Evolutionary conservation across 1,140 invertebrate genomes (phyloP), one percentile per base, ranked within the genome.

Genomic region (Drosophila elegans): DNA sequence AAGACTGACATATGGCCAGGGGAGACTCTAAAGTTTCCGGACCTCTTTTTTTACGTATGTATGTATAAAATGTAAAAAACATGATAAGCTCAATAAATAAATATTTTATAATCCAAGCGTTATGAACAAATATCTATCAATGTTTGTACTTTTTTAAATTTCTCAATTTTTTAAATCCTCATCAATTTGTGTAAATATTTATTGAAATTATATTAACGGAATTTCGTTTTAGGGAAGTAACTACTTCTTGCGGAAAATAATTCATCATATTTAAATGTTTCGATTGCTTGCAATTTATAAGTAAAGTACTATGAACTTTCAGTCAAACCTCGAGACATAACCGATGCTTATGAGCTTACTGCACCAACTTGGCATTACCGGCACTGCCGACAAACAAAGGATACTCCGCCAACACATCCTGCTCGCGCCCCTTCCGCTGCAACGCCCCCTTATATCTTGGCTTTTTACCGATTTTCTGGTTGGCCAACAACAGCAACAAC

Each of bases 301-400:
- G 10, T 27, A 7, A 27, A 13, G 16, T 2, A 10, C n/a, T 21
- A 21, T 21, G 0, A 21, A 34, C 9, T 32, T 51, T 32, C 2
- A n/a, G 55, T 12, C 72, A 29, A 32, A 63, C 59, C 81, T 77
- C 32, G 76, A 1, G 0, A 44, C 41, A 57, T 49, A 64, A 54
- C 44, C 53, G 51, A 41, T 62, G 12, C 53, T 72, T 41, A 39
- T 78, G 49, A 74, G 62, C 71, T 57, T 54, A 45, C 49, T 48
- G 38, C 11, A 71, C 51, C 61, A 76, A 73, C 56, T 67, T 75
- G 61, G 57, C 49, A 72, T 83, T 72, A 76, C 75, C 59, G 62
- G 38, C 51, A 56, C 68, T 63, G 61, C 75, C 71, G 80, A 67
- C 80, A 83, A 79, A 79, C 80, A 83, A 84, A 74, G 68, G 52